Evolutionary conservation across 2,113 vertebrate genomes (phyloP).

Genomic region (Benitochromis conjunctus): DNA sequence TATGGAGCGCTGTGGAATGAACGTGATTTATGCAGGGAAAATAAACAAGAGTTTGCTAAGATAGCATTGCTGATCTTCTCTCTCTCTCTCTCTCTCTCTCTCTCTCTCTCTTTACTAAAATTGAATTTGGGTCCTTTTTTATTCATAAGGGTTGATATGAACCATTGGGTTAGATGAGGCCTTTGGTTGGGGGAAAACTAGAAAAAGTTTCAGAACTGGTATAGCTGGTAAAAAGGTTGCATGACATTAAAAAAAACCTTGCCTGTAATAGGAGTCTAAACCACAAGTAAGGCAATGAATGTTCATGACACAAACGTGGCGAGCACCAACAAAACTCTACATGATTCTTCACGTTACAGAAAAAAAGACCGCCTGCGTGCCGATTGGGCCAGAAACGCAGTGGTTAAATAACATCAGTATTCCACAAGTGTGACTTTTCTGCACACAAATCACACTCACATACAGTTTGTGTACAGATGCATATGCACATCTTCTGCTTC

Average conservation of each 20-base stretch:
- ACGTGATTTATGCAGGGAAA: neutral
- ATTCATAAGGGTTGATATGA: neutral
- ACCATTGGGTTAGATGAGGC: neutral
- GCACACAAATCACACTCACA: neutral
- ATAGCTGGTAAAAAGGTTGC: neutral
- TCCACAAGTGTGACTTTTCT: neutral
- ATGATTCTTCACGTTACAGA: neutral
- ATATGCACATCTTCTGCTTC: neutral
- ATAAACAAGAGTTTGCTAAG: neutral
- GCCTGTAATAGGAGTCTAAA: neutral
- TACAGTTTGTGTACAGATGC: neutral
- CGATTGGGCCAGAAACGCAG: neutral
- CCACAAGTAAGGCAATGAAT: neutral
- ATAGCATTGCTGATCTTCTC: neutral
- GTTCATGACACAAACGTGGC: neutral
- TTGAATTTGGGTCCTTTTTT: neutral
- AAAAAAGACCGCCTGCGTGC: neutral
- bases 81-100: no score
- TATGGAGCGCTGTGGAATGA: neutral
- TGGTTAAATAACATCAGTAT: neutral
- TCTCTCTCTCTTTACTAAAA: neutral
- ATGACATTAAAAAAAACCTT: neutral
- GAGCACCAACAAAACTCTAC: neutral
- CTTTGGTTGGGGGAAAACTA: neutral
- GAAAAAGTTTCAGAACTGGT: neutral